phyloP scores from a whole-genome alignment of 2,113 vertebrate species.

The Ageneiosus marmoratus region DNA sequence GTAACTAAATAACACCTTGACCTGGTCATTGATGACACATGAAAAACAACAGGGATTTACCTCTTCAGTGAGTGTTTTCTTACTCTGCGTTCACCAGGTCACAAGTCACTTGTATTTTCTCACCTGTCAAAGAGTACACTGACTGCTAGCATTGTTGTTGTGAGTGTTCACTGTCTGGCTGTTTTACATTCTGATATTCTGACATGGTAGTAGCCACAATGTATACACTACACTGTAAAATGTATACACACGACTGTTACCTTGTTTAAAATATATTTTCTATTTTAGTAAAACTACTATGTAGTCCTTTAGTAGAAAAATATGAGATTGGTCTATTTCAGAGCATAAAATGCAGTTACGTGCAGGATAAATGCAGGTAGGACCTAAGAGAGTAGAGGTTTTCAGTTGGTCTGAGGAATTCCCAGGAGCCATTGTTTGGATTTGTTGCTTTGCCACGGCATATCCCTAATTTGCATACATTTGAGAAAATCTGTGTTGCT shows the following conservation, averaged over 20 bases:
- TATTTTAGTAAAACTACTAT: background rate
- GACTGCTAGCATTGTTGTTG: background rate
- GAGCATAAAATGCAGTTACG: background rate
- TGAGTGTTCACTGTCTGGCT: background rate
- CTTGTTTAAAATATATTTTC: background rate
- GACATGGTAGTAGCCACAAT: background rate
- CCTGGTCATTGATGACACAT: background rate
- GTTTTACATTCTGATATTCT: background rate
- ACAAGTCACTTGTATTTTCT: background rate
- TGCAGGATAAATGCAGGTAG: background rate
- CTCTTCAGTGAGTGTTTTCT: background rate
- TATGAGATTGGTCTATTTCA: background rate
- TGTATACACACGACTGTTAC: background rate
- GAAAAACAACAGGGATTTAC: background rate
- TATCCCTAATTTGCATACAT: constrained; percentile 14
- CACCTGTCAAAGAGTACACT: background rate
- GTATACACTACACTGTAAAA: background rate
- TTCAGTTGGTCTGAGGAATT: constrained; percentile 4
- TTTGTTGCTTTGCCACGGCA: background rate
- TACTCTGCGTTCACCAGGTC: background rate
- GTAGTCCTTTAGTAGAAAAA: no score
- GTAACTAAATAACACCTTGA: background rate
- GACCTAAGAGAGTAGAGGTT: background rate
- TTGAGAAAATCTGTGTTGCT: constrained; percentile 15
- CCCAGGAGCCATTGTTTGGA: constrained; percentile 1